A percentile compares a stretch with the other conserved stretches of the same genome.
These are phyloP conservation scores for Steatornis caripensis DNA, from an alignment of 2,113 vertebrate species.

Conservation along the genomic window DNA sequence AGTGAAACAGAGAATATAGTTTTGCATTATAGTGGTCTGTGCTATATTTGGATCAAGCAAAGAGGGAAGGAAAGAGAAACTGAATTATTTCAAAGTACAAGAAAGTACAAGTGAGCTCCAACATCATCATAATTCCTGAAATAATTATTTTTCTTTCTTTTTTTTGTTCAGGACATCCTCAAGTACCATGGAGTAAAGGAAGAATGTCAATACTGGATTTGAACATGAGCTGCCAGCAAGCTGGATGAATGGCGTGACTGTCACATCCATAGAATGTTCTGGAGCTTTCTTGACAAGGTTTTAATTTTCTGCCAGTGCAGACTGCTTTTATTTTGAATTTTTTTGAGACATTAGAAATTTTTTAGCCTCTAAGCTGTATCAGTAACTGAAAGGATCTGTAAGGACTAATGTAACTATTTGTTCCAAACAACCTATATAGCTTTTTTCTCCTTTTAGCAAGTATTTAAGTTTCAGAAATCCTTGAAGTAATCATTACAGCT, in stretches of 20 bases:
- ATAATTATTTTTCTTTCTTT: not conserved
- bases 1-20: not conserved
- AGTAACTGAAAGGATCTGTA: not conserved
- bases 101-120: not conserved
- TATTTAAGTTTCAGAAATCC: not conserved
- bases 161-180: not conserved
- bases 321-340: not conserved
- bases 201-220: not conserved
- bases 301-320: not conserved
- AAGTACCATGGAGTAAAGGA: not conserved
- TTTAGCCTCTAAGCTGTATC: not conserved
- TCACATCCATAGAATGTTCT: not conserved
- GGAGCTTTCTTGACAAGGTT: not conserved
- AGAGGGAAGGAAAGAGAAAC: not conserved
- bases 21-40: not conserved
- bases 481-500: not conserved
- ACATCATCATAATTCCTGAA: not conserved
- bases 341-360: not conserved
- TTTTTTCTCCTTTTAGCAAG: not conserved
- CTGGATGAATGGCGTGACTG: not conserved
- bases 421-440: not conserved
- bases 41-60: not conserved
- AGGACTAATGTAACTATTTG: not conserved
- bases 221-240: not conserved
- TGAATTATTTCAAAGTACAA: not conserved